phyloP scores from a whole-genome alignment of 2,888 invertebrate species.

The Neoascia interrupta region DNA sequence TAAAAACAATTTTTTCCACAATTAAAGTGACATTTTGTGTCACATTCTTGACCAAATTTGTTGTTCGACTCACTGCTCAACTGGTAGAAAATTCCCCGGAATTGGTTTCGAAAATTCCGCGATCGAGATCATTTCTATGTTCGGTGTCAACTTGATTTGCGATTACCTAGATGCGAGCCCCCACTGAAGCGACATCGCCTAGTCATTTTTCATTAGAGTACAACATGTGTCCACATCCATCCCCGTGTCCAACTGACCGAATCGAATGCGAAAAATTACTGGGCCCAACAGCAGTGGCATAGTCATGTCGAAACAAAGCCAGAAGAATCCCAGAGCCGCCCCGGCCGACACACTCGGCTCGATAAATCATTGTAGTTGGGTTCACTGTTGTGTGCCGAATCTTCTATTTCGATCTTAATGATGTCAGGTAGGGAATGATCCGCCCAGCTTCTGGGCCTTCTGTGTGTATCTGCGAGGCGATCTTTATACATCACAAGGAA shows the following conservation, averaged over 20 bases:
- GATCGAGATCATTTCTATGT: constrained; percentile 63
- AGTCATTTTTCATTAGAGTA: constrained; percentile 61
- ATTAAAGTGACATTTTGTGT: no score
- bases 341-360: constrained; percentile 33
- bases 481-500: constrained; percentile 55
- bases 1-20: no score
- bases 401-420: constrained; percentile 70
- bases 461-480: constrained; percentile 49
- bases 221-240: constrained; percentile 63
- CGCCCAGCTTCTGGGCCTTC: constrained; percentile 67
- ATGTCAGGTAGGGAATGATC: constrained; percentile 68
- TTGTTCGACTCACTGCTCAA: no score
- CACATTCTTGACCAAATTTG: no score
- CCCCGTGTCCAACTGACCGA: constrained; percentile 58
- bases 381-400: constrained; percentile 57
- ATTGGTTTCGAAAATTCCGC: constrained; percentile 43
- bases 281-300: no score
- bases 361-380: constrained; percentile 66
- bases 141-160: constrained; percentile 66
- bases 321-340: neutral
- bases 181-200: constrained; percentile 36
- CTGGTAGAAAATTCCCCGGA: constrained; percentile 1
- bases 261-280: constrained; percentile 65
- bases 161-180: constrained; percentile 59
- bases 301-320: constrained; percentile 19